phyloP scores from a whole-genome alignment of 2,113 vertebrate genomes.

The Acrocephalus arundinaceus region DNA sequence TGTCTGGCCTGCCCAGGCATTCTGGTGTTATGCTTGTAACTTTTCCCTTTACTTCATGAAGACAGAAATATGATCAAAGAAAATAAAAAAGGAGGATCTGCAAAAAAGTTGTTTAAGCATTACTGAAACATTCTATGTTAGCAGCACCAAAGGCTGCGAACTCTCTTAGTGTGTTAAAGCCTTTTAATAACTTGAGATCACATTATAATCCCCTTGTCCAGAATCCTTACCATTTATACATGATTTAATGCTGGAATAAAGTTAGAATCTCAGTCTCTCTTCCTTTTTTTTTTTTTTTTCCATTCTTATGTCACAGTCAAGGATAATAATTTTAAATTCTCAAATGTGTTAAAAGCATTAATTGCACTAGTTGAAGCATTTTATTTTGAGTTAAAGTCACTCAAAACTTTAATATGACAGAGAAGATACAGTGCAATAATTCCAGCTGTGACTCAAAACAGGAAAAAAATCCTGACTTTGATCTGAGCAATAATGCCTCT shows the following conservation, averaged over 20 bases:
- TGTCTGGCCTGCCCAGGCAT: not conserved
- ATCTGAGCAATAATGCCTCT: not conserved
- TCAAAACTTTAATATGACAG: conserved; percentile 41
- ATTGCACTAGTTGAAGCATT: conserved; percentile 5
- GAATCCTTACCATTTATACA: conserved; percentile 45
- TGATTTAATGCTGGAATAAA: conserved; percentile 44
- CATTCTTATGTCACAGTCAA: not conserved
- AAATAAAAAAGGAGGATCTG: conserved; percentile 38
- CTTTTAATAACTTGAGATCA: conserved; percentile 59
- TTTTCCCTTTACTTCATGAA: conserved; percentile 27
- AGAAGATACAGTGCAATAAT: conserved; percentile 3
- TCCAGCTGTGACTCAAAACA: not conserved
- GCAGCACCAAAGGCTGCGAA: not conserved
- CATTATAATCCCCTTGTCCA: conserved; percentile 56
- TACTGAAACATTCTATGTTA: conserved; percentile 12
- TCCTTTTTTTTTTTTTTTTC: not conserved
- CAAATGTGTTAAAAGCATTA: conserved; percentile 23
- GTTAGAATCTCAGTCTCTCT: not conserved
- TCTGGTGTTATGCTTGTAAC: conserved; percentile 10
- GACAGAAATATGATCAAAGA: conserved; percentile 55
- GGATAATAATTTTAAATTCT: conserved; percentile 32
- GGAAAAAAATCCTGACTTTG: conserved; percentile 21
- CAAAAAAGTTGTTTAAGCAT: conserved; percentile 52
- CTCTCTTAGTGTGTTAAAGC: conserved; percentile 39
- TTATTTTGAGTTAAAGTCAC: conserved; percentile 34